phyloP scores from a whole-genome alignment of 2,888 invertebrate species.

The Zygothrica quintamaculata region DNA sequence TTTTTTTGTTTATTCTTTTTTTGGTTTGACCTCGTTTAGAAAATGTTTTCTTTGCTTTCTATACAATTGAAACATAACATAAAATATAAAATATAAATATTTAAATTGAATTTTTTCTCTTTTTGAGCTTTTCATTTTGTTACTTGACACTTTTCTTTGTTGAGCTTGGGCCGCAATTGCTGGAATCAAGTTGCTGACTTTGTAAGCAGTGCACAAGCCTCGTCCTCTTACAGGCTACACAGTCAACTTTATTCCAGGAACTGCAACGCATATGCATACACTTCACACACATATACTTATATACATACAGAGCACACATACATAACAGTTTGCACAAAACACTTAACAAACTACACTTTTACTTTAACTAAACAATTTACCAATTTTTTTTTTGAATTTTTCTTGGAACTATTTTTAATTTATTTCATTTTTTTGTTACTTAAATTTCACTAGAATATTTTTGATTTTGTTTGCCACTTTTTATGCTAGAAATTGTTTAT shows the following conservation, averaged over 20 bases:
- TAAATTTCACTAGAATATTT: slow-evolving; percentile 57
- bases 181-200: slow-evolving; percentile 85
- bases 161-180: slow-evolving; percentile 82
- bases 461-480: slow-evolving; percentile 64
- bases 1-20: slow-evolving; percentile 15
- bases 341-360: not conserved
- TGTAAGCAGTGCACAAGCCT: slow-evolving; percentile 79
- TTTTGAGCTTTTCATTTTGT: slow-evolving; percentile 16
- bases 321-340: too few species aligned
- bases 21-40: not conserved
- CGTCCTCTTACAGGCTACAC: slow-evolving; percentile 83
- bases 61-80: slow-evolving; percentile 39
- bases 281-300: slow-evolving; percentile 19
- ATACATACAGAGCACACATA: slow-evolving; percentile 17
- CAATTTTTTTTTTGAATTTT: not conserved
- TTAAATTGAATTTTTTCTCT: slow-evolving; percentile 26
- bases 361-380: too few species aligned
- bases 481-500: slow-evolving; percentile 28
- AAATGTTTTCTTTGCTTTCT: too few species aligned
- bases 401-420: slow-evolving; percentile 47
- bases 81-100: slow-evolving; percentile 22
- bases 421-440: too few species aligned
- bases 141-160: slow-evolving; percentile 45
- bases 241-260: slow-evolving; percentile 85
- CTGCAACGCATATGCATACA: slow-evolving; percentile 78